Evolutionary conservation across 2,888 invertebrate genomes (phyloP).

Genomic region (Chrysomela aeneicollis): DNA sequence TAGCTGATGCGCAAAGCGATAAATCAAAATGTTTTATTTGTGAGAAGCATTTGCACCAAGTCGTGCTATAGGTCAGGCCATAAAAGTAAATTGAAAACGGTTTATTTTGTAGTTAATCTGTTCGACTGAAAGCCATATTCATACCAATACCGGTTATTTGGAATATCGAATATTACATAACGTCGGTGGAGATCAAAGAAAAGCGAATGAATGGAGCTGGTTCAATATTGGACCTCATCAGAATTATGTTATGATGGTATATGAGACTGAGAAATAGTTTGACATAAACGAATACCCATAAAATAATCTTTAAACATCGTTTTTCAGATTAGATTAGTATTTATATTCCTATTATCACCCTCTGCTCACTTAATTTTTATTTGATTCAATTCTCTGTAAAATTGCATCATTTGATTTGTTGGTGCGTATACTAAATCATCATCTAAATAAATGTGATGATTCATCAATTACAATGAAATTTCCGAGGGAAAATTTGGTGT

Average conservation of each 20-base stretch:
- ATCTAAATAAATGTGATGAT: too few species aligned
- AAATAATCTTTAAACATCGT: too few species aligned
- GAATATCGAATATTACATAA: constrained; percentile 1
- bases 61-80: background rate
- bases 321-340: too few species aligned
- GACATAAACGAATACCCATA: too few species aligned
- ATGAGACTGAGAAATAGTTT: too few species aligned
- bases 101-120: constrained; percentile 5
- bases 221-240: background rate
- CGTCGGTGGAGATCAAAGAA: constrained; percentile 1
- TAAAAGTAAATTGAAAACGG: constrained; percentile 5
- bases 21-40: constrained; percentile 5
- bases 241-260: background rate
- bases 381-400: too few species aligned
- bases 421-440: too few species aligned
- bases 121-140: constrained; percentile 3
- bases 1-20: background rate
- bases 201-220: background rate
- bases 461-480: too few species aligned
- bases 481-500: too few species aligned
- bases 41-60: constrained; percentile 1
- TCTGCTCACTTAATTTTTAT: too few species aligned
- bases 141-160: constrained; percentile 2
- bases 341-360: too few species aligned
- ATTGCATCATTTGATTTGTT: too few species aligned